These are phyloP conservation scores for Carabus problematicus DNA, from an alignment of 2,888 invertebrate genomes.

Conservation along the genomic window DNA sequence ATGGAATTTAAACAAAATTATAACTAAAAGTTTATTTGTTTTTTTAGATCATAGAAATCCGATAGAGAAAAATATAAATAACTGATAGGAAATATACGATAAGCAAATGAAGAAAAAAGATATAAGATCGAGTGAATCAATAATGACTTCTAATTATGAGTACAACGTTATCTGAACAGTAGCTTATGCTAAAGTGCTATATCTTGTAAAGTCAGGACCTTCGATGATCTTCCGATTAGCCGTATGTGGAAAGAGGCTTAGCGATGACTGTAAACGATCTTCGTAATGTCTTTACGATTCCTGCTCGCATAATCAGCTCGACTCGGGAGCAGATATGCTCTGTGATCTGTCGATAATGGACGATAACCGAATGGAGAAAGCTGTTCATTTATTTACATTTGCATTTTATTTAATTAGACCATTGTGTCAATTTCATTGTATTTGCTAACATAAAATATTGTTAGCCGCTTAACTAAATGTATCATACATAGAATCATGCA, in stretches of 20 bases:
- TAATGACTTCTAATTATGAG: constrained; percentile 10
- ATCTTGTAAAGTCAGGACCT: constrained; percentile 29
- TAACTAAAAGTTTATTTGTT: too few species aligned
- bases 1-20: not conserved
- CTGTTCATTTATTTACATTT: not conserved
- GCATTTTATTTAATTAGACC: not conserved
- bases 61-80: not conserved
- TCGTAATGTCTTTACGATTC: constrained; percentile 1
- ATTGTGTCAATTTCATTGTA: not conserved
- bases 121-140: not conserved
- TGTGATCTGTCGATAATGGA: not conserved
- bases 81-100: not conserved
- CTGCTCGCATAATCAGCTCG: not conserved
- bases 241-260: not conserved
- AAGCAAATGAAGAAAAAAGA: not conserved
- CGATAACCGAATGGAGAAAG: not conserved
- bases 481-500: too few species aligned
- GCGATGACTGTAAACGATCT: constrained; percentile 3
- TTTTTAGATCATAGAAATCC: constrained; percentile 1
- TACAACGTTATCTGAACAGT: constrained; percentile 33
- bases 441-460: not conserved
- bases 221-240: constrained; percentile 34
- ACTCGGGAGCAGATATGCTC: not conserved
- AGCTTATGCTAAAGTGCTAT: constrained; percentile 40
- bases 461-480: too few species aligned